A percentile compares a stretch with the other conserved stretches of the same genome.
Evolutionary conservation across 1,140 invertebrate species (phyloP).

Genomic region (Portunus trituberculatus): DNA sequence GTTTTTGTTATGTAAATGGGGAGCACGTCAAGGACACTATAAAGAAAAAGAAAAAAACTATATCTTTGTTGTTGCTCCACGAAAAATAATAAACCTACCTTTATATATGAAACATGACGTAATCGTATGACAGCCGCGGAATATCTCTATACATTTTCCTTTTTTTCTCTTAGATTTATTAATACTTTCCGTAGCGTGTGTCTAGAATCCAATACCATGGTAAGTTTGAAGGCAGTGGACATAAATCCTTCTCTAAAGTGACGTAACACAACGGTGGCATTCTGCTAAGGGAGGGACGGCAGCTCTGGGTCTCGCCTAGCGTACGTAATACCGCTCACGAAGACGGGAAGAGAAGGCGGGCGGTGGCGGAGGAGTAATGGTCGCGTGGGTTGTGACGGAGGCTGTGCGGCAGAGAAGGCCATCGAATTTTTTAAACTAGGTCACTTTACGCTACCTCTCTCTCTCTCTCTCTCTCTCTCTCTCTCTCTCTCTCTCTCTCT

Average conservation of each 20-base stretch:
- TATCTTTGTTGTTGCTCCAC: too few relatives aligned
- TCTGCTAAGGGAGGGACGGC: background rate
- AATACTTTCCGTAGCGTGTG: too few relatives aligned
- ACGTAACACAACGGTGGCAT: too few relatives aligned
- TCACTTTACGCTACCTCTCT: background rate
- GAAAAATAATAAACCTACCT: too few relatives aligned
- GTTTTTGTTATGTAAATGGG: background rate
- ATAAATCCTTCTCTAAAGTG: too few relatives aligned
- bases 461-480: background rate
- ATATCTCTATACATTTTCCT: too few relatives aligned
- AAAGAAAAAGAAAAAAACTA: background rate
- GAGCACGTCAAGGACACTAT: background rate
- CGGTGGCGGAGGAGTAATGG: background rate
- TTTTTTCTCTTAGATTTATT: too few relatives aligned
- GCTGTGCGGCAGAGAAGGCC: background rate
- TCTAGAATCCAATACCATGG: too few relatives aligned
- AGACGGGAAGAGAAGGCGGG: background rate
- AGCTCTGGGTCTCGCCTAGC: background rate
- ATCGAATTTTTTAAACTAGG: background rate
- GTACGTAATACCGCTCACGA: background rate
- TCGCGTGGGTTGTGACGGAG: background rate
- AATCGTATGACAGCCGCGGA: too few relatives aligned
- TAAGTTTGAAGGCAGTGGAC: too few relatives aligned
- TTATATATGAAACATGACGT: too few relatives aligned
- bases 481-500: slow-evolving; percentile 20